Base-by-base conservation (phyloP, 2,888 invertebrate species). In the Margaritifera margaritifera region DNA sequence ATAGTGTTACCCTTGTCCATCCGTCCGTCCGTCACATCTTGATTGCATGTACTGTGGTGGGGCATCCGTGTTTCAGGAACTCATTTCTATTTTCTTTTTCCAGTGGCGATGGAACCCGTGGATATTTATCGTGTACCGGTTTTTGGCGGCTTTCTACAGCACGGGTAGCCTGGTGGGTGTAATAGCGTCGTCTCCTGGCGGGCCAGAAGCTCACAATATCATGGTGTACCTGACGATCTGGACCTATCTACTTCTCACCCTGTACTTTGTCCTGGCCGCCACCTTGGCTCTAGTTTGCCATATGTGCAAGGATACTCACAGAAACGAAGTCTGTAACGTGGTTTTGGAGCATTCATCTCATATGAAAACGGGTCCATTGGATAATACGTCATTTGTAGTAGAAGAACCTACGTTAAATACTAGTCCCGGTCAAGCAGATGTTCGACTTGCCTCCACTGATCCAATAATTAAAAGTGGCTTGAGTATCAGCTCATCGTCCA, bases 211-310 rank as follows among this genome's bases (percentile, higher is more conserved):
- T 54, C 74, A 73, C 57, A 66, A 68, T 42, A 66, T 81, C 62
- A 74, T 84, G 69, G 82, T 77, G 6, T 88, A 75, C 72, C 75
- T 88, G 59, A 88, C 88, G 6, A 82, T 84, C 52, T 88, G 88
- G 88, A 82, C 86, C 20, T 88, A 85, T 76, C 62, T 83, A 0
- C 19, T 86, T 6, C 76, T 87, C n/a, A 80, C 80, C 8, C 24
- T 79, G 19, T 84, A 88, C 67, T 74, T 86, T 31, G 31, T 81
- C 15, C 11, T 75, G 2, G 72, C 83, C 0, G 78, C 79, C 18
- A 51, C 72, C 6, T 52, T 77, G 11, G 65, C 77, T 8, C 20
- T 80, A 3, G 25, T 70, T 15, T 71, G 65, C 27, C 64, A 25
- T 25, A 15, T 42, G 42, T 42, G 15, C 42, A 42, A 42, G 42